A percentile compares a stretch with the other conserved stretches of the same genome.
Conservation (phyloP, 2,113 vertebrate genomes). For the Corvus cornix region DNA sequence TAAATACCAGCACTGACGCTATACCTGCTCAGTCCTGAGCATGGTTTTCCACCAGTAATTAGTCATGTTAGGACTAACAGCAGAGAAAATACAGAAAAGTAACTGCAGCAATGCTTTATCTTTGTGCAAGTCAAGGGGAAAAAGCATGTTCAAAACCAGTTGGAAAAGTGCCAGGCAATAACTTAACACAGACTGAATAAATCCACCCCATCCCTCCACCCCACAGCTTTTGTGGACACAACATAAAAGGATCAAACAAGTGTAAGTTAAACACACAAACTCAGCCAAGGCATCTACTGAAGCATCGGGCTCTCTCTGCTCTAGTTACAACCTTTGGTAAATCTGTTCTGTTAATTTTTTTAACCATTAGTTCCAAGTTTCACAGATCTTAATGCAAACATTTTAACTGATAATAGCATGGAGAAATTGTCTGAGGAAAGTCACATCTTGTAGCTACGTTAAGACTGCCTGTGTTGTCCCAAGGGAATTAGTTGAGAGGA, state of each 20-base stretch:
- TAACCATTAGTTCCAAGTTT: not conserved
- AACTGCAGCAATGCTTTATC: not conserved
- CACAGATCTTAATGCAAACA: not conserved
- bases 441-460: not conserved
- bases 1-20: not conserved
- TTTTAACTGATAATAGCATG: not conserved
- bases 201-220: not conserved
- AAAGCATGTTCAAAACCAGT: not conserved
- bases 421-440: not conserved
- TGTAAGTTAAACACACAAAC: not conserved
- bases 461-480: not conserved
- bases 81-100: not conserved
- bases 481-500: conserved; percentile 6
- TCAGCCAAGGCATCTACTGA: not conserved
- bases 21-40: not conserved
- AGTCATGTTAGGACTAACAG: not conserved
- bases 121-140: not conserved
- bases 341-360: not conserved
- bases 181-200: not conserved
- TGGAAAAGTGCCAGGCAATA: not conserved
- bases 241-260: not conserved
- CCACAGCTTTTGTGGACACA: not conserved
- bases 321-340: not conserved
- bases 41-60: not conserved
- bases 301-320: not conserved